These are phyloP conservation scores for Mungos mungo DNA, from an alignment of 2,113 vertebrate species.

Conservation along the genomic window DNA sequence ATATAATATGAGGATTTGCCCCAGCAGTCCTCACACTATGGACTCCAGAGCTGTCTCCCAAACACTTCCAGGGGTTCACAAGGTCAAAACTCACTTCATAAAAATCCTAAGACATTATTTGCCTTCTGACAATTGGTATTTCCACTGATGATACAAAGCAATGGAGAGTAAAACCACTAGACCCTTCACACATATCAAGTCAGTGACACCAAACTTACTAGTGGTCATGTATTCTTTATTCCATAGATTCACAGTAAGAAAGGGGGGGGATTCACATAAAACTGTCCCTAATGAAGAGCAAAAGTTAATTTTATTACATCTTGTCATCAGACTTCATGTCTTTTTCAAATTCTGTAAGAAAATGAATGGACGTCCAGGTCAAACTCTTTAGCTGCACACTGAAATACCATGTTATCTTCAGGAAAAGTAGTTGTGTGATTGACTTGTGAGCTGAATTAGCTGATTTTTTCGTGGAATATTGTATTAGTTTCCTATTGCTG, in stretches of 20 bases:
- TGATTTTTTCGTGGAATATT: not conserved
- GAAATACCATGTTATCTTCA: not conserved
- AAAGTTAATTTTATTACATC: not conserved
- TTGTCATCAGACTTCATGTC: not conserved
- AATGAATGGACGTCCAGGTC: not conserved
- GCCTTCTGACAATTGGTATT: not conserved
- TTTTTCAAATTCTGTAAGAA: not conserved
- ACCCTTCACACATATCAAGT: not conserved
- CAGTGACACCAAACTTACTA: not conserved
- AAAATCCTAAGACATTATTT: not conserved
- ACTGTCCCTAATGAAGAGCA: not conserved
- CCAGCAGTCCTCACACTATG: not conserved
- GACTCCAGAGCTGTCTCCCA: not conserved
- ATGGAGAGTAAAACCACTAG: not conserved
- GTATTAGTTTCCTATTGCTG: not conserved
- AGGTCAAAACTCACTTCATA: not conserved
- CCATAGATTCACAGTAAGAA: not conserved
- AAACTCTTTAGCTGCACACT: not conserved
- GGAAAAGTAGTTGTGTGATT: not conserved
- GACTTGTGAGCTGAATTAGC: not conserved
- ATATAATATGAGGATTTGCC: not conserved
- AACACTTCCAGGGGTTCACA: not conserved
- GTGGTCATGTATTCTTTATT: not conserved
- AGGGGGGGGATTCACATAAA: not conserved
- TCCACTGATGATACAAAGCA: not conserved